Evolutionary conservation across 2,888 invertebrate species (phyloP).

Genomic region (Chorisops tibialis): DNA sequence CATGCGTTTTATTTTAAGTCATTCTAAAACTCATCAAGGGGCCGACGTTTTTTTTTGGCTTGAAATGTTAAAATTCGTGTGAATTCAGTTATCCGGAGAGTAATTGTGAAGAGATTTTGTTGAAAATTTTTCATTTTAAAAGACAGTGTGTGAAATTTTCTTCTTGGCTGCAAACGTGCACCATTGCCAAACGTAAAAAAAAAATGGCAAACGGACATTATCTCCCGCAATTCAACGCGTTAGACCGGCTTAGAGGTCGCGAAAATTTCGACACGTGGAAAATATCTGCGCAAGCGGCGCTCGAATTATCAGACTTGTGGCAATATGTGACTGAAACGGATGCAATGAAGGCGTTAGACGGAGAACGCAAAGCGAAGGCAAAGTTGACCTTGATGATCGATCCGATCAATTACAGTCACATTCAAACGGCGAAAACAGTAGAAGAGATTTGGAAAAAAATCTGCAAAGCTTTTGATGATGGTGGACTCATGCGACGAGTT

Average conservation of each 20-base stretch:
- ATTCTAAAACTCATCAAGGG: too few relatives aligned
- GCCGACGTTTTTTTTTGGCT: too few relatives aligned
- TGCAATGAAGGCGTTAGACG: constrained; percentile 2
- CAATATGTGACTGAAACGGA: constrained; percentile 3
- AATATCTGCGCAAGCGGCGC: constrained; percentile 14
- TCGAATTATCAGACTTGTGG: constrained; percentile 3
- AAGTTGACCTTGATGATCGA: constrained; percentile 11
- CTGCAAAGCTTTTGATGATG: constrained; percentile 11
- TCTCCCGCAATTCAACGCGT: too few relatives aligned
- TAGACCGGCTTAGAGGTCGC: constrained; percentile 18
- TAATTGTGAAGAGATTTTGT: too few relatives aligned
- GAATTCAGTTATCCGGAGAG: too few relatives aligned
- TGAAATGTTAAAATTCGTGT: too few relatives aligned
- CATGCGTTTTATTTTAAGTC: too few relatives aligned
- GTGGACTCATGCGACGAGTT: constrained; percentile 6
- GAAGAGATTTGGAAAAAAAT: constrained; percentile 14
- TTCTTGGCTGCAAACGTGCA: too few relatives aligned
- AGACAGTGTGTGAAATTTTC: too few relatives aligned
- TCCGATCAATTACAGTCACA: constrained; percentile 2
- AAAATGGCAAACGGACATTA: too few relatives aligned
- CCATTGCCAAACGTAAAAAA: too few relatives aligned
- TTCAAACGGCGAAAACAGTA: constrained; percentile 13
- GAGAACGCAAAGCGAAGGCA: neutral
- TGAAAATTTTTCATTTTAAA: too few relatives aligned
- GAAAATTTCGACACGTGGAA: constrained; percentile 19